Percentiles rank a stretch among this genome's conserved stretches.
Conservation (phyloP, 2,888 invertebrate species). For the Thyatira batis region DNA sequence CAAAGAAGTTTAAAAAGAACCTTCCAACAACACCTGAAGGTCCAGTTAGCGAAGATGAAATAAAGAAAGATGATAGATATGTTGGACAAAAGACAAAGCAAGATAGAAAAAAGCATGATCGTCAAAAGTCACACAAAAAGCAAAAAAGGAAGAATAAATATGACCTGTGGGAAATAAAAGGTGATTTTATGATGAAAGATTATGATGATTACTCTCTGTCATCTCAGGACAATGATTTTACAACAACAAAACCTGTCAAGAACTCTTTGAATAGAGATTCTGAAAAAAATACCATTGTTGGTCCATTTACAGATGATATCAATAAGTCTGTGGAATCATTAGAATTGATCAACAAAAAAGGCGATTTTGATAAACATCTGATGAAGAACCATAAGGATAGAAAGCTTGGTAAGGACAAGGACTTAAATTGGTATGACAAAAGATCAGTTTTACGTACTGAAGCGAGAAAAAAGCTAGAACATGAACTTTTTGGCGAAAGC, state of each 20-base stretch:
- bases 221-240: constrained; percentile 48
- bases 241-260: constrained; percentile 38
- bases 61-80: constrained; percentile 70
- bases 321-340: constrained; percentile 8
- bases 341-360: constrained; percentile 17
- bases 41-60: constrained; percentile 59
- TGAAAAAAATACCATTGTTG: constrained; percentile 34
- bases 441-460: constrained; percentile 58
- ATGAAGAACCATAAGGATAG: constrained; percentile 22
- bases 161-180: constrained; percentile 75
- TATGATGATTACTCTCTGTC: constrained; percentile 62
- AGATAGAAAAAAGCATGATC: constrained; percentile 63
- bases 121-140: constrained; percentile 64
- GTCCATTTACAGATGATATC: constrained; percentile 37
- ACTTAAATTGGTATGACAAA: constrained; percentile 65
- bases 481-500: constrained; percentile 59
- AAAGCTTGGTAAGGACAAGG: constrained; percentile 36
- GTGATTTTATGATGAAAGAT: constrained; percentile 61
- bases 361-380: constrained; percentile 19
- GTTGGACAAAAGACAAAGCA: constrained; percentile 52
- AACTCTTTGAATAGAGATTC: constrained; percentile 37
- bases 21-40: constrained; percentile 33
- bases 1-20: constrained; percentile 28
- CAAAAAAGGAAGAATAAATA: constrained; percentile 72
- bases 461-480: constrained; percentile 63